phyloP scores from a whole-genome alignment of 2,888 invertebrate species.

The Drosophila atroscutellata region DNA sequence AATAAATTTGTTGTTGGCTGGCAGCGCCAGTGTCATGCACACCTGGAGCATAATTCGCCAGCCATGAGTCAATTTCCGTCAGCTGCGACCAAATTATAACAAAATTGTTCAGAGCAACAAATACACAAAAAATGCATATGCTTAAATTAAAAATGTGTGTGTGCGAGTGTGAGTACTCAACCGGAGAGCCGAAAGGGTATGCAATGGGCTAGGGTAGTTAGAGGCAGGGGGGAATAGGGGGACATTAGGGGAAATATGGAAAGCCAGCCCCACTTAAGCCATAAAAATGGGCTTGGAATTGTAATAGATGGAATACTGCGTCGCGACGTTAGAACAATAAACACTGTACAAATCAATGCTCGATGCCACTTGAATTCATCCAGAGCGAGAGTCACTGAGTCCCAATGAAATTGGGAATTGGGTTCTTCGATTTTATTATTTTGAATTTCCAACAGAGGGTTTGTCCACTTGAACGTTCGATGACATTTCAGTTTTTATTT shows the following conservation, averaged over 20 bases:
- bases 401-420: slow-evolving; percentile 7
- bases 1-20: slow-evolving; percentile 79
- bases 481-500: slow-evolving; percentile 80
- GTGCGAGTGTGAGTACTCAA: slow-evolving; percentile 33
- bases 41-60: slow-evolving; percentile 79
- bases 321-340: slow-evolving; percentile 71
- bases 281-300: slow-evolving; percentile 28
- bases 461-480: slow-evolving; percentile 80
- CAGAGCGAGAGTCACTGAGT: slow-evolving; percentile 17
- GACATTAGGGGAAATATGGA: neutral
- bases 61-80: slow-evolving; percentile 76
- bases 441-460: slow-evolving; percentile 10
- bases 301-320: slow-evolving; percentile 27
- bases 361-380: slow-evolving; percentile 54
- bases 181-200: slow-evolving; percentile 33
- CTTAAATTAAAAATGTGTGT: slow-evolving; percentile 19
- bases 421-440: slow-evolving; percentile 15
- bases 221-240: no score
- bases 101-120: slow-evolving; percentile 47
- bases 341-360: slow-evolving; percentile 73
- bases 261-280: slow-evolving; percentile 41
- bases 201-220: neutral
- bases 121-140: slow-evolving; percentile 49
- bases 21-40: slow-evolving; percentile 76
- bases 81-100: slow-evolving; percentile 67